Evolutionary conservation across 2,888 invertebrate species (phyloP).

Genomic region (Anorthoa munda): DNA sequence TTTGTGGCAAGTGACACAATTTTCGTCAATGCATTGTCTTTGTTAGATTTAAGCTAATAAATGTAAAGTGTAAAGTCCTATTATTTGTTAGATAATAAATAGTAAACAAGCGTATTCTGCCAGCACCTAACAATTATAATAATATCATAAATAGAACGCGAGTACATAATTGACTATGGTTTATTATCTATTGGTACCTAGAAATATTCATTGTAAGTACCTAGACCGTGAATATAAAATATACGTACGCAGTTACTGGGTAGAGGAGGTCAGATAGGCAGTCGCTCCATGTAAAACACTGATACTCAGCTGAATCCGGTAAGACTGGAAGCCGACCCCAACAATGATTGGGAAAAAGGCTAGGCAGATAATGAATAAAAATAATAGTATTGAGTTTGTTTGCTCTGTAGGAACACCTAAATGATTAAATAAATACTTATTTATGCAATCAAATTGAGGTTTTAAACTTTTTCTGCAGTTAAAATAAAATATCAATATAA

Average conservation of each 20-base stretch:
- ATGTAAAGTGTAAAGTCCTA: no score
- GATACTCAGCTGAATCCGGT: no score
- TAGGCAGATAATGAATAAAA: no score
- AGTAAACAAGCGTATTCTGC: conserved; percentile 1
- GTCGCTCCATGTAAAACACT: no score
- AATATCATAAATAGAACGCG: not conserved
- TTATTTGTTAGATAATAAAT: not conserved
- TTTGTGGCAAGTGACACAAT: not conserved
- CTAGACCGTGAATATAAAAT: conserved; percentile 1
- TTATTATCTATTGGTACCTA: conserved; percentile 8
- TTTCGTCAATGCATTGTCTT: not conserved
- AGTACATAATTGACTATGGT: conserved; percentile 9
- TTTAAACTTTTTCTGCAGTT: not conserved
- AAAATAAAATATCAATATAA: not conserved
- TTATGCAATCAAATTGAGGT: not conserved
- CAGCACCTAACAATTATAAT: not conserved
- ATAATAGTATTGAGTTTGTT: not conserved
- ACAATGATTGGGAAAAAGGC: no score
- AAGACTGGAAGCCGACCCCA: no score
- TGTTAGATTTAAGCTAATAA: not conserved
- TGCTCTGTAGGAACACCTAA: not conserved
- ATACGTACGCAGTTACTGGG: no score
- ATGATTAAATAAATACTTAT: not conserved
- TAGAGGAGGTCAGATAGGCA: no score
- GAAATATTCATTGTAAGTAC: conserved; percentile 10